phyloP scores from a whole-genome alignment of 2,888 invertebrate genomes.

The Sylvicola cinctus region DNA sequence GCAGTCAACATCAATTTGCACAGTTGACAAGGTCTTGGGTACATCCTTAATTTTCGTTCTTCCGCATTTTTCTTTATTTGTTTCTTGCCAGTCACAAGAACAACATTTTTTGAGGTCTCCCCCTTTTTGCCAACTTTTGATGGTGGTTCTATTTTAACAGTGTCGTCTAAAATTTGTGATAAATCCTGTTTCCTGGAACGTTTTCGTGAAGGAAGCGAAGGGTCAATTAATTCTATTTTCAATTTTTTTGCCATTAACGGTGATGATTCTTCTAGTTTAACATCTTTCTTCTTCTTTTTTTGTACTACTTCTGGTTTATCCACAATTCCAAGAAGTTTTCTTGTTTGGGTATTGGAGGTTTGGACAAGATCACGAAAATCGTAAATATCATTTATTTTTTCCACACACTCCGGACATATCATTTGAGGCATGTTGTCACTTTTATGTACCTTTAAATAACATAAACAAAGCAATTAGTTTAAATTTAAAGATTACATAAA shows the following conservation, averaged over 20 bases:
- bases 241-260: constrained; percentile 4
- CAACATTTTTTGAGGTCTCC: too few relatives aligned
- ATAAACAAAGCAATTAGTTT: too few relatives aligned
- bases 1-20: constrained; percentile 8
- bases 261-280: background rate
- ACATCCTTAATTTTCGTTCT: too few relatives aligned
- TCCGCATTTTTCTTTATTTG: too few relatives aligned
- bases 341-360: constrained; percentile 30
- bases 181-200: too few relatives aligned
- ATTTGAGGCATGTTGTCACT: constrained; percentile 39
- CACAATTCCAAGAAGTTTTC: constrained; percentile 22
- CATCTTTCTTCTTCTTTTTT: background rate
- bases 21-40: constrained; percentile 8
- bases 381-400: constrained; percentile 39
- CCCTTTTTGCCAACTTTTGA: too few relatives aligned
- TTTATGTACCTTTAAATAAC: constrained; percentile 25
- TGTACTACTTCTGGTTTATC: background rate
- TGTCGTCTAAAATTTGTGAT: too few relatives aligned
- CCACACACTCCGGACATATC: constrained; percentile 35
- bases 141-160: too few relatives aligned
- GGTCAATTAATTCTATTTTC: too few relatives aligned
- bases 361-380: constrained; percentile 36
- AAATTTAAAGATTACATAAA: background rate
- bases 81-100: too few relatives aligned
- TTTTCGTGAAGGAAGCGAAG: too few relatives aligned